Evolutionary conservation across 2,888 invertebrate species (phyloP).

Genomic region (Diarsia dahlii): DNA sequence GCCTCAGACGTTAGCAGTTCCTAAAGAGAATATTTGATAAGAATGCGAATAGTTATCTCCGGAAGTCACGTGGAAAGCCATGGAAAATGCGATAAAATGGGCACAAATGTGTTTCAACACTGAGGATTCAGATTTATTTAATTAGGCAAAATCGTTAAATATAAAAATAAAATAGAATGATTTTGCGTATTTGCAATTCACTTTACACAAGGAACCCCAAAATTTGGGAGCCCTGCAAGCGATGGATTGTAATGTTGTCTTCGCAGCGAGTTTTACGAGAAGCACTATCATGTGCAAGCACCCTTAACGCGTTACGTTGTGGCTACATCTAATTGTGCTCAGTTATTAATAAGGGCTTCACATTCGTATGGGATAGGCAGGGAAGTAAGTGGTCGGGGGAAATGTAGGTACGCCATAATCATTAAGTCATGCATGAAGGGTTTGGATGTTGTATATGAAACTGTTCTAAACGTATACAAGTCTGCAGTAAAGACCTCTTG

Average conservation of each 20-base stretch:
- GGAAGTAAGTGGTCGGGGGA: slow-evolving; percentile 20
- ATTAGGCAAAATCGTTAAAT: no score
- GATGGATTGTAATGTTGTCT: slow-evolving; percentile 73
- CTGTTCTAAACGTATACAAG: neutral
- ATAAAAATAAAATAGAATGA: no score
- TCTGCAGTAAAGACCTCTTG: neutral
- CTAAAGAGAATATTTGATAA: neutral
- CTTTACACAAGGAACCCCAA: slow-evolving; percentile 45
- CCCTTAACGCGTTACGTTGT: slow-evolving; percentile 60
- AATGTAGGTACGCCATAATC: slow-evolving; percentile 18
- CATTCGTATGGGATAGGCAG: slow-evolving; percentile 31
- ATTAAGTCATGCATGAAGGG: slow-evolving; percentile 34
- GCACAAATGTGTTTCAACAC: no score
- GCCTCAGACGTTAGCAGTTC: neutral
- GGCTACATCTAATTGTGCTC: slow-evolving; percentile 50
- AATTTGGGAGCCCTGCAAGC: slow-evolving; percentile 51
- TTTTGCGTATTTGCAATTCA: no score
- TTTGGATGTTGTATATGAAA: neutral
- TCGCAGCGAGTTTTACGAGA: slow-evolving; percentile 67
- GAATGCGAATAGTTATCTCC: neutral
- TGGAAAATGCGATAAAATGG: neutral
- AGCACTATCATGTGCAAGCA: slow-evolving; percentile 65
- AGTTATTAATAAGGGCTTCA: slow-evolving; percentile 58
- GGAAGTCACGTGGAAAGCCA: neutral
- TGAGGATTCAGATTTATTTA: no score